Evolutionary conservation across 2,797 vertebrate genomes (phyloP).

Genomic region (Gallinago stenura): DNA sequence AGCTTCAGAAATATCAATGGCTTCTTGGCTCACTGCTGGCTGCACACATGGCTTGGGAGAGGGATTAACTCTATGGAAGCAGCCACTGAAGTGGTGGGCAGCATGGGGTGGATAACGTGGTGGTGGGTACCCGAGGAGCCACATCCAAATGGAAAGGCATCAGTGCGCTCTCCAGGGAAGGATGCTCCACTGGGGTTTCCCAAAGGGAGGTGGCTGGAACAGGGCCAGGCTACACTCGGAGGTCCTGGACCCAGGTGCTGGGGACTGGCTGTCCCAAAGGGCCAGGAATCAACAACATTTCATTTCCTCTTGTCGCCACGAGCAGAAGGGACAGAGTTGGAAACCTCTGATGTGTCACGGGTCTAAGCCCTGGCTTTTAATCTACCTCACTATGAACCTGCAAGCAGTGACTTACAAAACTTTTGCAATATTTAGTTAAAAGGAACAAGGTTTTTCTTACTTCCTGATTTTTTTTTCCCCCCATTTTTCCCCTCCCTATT

Average conservation of each 20-base stretch:
- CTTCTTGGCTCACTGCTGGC: background rate
- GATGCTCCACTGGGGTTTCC: background rate
- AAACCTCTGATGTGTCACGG: background rate
- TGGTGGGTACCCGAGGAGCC: background rate
- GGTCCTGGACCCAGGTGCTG: background rate
- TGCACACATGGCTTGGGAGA: background rate
- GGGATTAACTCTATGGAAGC: background rate
- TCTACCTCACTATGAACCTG: background rate
- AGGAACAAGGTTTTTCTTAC: background rate
- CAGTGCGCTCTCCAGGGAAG: background rate
- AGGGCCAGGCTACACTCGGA: background rate
- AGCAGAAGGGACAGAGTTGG: background rate
- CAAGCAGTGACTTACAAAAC: background rate
- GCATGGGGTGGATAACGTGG: background rate
- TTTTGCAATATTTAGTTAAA: conserved; percentile 13
- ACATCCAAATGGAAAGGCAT: background rate
- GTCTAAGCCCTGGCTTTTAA: background rate
- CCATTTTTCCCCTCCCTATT: background rate
- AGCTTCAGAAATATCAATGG: background rate
- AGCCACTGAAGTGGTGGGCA: background rate
- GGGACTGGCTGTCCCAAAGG: background rate
- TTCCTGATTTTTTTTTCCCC: background rate
- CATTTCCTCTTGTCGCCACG: background rate
- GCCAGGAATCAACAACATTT: background rate
- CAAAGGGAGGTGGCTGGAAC: background rate